Evolutionary conservation across 2,888 invertebrate genomes (phyloP), one percentile per base, ranked within the genome.

Genomic region (Tiliacea citrago): DNA sequence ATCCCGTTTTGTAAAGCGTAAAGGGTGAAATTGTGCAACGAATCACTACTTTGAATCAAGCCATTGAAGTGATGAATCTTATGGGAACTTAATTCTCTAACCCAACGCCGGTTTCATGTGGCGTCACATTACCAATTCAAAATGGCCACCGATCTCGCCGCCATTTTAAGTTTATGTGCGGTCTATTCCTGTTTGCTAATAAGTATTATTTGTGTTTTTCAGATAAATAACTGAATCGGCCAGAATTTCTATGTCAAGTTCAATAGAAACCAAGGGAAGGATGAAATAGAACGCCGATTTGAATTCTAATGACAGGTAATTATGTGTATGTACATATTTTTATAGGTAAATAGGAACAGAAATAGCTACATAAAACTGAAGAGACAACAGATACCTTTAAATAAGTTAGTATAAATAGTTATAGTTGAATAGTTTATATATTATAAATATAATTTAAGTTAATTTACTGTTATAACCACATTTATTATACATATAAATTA

Each of bases 241-340:
- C 4, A n/a, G 10, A 29, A 35, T 60, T 68, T 47, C 6, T 35
- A 47, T 18, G 8, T 4, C n/a, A 29, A 16, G n/a, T 35, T n/a
- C 5, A 13, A 12, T n/a, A 49, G 62, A 49, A 7, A 39, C 21
- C 69, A 12, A 21, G 9, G 10, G 1, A 0, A 8, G 1, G 18
- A n/a, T 0, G 8, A 9, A 5, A 8, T 1, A n/a, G 18, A 7
- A 12, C n/a, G 9, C 4, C 2, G 7, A 39, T 12, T n/a, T 18
- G 16, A 12, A 47, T 1, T 13, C 21, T 60, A 10, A 0, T 73
- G 35, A 12, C 47, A 29, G 57, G 72, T 72, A n/a, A 29, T 29
- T 67, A 18, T 12, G 9, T 21, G 12, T 13, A 16, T 16, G 13
- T 49, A 35, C 13, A 24, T 45, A 29, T 5, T 24, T 24, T 39